Evolutionary conservation across 2,888 invertebrate genomes (phyloP).

Genomic region (Heliconius erato): DNA sequence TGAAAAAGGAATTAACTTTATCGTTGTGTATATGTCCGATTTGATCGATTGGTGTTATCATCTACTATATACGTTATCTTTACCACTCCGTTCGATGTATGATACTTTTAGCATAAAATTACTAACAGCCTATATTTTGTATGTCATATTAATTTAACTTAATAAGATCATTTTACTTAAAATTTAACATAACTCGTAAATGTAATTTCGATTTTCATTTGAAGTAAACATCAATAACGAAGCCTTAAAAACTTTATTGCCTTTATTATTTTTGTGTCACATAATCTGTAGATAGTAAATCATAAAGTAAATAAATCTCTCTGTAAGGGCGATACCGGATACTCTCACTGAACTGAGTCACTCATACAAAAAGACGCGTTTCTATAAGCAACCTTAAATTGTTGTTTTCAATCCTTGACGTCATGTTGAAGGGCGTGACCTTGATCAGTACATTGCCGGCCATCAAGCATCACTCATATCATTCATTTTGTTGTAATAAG

Average conservation of each 20-base stretch:
- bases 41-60: conserved; percentile 48
- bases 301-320: background rate
- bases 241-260: too few relatives aligned
- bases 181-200: background rate
- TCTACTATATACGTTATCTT: conserved; percentile 38
- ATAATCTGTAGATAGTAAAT: too few relatives aligned
- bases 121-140: background rate
- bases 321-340: background rate
- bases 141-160: background rate
- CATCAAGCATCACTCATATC: background rate
- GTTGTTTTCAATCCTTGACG: background rate
- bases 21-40: conserved; percentile 37
- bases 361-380: conserved; percentile 1
- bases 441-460: conserved; percentile 1
- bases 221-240: background rate
- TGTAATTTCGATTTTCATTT: background rate
- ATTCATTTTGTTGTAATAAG: background rate
- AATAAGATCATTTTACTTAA: background rate
- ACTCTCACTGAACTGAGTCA: background rate
- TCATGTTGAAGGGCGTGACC: conserved; percentile 6
- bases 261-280: too few relatives aligned
- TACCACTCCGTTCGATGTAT: conserved; percentile 27
- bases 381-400: conserved; percentile 9
- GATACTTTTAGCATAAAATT: conserved; percentile 5
- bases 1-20: conserved; percentile 34